These are phyloP conservation scores for Syrphus vitripennis DNA, from an alignment of 2,888 invertebrate genomes.

Conservation along the genomic window DNA sequence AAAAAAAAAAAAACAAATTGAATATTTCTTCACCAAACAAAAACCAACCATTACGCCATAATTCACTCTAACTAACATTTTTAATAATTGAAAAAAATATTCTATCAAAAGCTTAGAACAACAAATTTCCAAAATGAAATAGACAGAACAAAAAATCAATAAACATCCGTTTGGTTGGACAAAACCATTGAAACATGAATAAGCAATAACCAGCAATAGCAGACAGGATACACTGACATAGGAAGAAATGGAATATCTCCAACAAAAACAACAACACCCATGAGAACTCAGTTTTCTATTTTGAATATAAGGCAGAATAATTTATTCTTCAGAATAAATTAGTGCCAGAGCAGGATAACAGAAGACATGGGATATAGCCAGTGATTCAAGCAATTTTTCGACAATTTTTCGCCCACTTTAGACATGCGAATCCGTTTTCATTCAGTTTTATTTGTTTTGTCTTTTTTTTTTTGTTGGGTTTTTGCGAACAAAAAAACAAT, in stretches of 20 bases:
- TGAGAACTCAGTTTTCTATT: conserved; percentile 16
- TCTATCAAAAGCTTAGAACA: not conserved
- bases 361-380: not conserved
- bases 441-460: not conserved
- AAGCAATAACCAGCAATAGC: conserved; percentile 40
- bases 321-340: conserved; percentile 57
- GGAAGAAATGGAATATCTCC: conserved; percentile 2
- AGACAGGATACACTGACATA: conserved; percentile 44
- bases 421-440: not conserved
- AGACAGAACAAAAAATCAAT: conserved; percentile 50
- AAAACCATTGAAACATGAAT: conserved; percentile 53
- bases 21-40: not conserved
- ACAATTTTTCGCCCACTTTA: conserved; percentile 18
- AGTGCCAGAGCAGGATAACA: conserved; percentile 3
- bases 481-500: not conserved
- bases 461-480: not conserved
- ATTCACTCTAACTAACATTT: not conserved
- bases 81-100: not conserved
- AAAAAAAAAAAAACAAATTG: not conserved
- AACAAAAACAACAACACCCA: not conserved
- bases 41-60: not conserved
- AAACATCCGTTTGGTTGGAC: conserved; percentile 38
- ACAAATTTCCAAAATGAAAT: not conserved
- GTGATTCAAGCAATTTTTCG: conserved; percentile 20
- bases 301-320: conserved; percentile 43